phyloP scores from a whole-genome alignment of 2,113 vertebrate genomes.

The Entosphenus tridentatus region DNA sequence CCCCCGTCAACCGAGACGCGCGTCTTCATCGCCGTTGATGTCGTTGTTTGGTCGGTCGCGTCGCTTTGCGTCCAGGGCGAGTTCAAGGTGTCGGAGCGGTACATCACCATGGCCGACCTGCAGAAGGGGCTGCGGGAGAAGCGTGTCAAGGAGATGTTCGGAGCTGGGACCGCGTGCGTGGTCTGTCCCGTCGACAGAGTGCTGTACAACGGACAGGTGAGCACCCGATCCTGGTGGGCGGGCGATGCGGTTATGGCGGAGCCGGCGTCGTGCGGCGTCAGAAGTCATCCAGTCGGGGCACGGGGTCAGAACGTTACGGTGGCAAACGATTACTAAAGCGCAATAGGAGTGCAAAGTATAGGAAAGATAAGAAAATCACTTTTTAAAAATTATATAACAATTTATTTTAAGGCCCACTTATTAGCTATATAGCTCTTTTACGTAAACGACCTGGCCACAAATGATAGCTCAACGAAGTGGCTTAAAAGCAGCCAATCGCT shows the following conservation, averaged over 20 bases:
- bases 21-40: no score
- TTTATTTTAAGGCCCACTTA: no score
- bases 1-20: no score
- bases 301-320: neutral
- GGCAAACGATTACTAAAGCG: neutral
- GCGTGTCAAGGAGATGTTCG: constrained; percentile 43
- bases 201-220: constrained; percentile 42
- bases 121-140: constrained; percentile 26
- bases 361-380: no score
- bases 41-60: no score
- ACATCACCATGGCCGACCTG: constrained; percentile 32
- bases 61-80: constrained; percentile 25
- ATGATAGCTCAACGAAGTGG: no score
- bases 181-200: constrained; percentile 51
- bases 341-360: neutral
- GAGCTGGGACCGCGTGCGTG: constrained; percentile 55
- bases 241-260: neutral
- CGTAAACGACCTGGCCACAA: no score
- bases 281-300: neutral
- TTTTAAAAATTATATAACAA: no score
- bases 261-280: neutral
- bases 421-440: no score
- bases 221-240: neutral
- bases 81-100: constrained; percentile 40
- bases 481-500: no score